These are phyloP conservation scores for Tyrannus savana DNA, from an alignment of 2,113 vertebrate genomes.

Conservation along the genomic window DNA sequence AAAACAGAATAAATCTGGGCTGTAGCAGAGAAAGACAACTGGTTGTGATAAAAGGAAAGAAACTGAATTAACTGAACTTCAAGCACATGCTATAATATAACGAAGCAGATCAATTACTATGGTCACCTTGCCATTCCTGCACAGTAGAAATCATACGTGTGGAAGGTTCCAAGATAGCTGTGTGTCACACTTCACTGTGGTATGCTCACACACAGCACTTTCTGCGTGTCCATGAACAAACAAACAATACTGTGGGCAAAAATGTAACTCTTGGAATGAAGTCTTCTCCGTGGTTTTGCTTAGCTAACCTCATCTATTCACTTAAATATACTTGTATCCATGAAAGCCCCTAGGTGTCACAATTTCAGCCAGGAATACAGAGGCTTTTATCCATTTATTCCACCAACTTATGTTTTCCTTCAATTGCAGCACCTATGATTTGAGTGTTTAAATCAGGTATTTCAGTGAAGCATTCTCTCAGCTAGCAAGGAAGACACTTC, in stretches of 20 bases:
- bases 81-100: neutral
- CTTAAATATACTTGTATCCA: neutral
- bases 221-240: neutral
- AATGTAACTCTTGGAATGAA: neutral
- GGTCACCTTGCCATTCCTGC: neutral
- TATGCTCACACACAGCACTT: neutral
- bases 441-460: neutral
- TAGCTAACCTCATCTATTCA: neutral
- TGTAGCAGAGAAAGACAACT: neutral
- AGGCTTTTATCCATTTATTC: neutral
- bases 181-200: fast-evolving
- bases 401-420: neutral
- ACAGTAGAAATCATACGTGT: neutral
- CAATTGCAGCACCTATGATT: neutral
- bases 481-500: neutral
- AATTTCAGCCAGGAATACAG: neutral
- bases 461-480: neutral
- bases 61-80: neutral
- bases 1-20: neutral
- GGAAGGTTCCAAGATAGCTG: neutral
- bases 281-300: neutral
- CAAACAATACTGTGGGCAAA: neutral
- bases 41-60: neutral
- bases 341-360: neutral
- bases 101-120: neutral